Conservation (phyloP, 2,797 vertebrate species). For the Muscicapa comitata region DNA sequence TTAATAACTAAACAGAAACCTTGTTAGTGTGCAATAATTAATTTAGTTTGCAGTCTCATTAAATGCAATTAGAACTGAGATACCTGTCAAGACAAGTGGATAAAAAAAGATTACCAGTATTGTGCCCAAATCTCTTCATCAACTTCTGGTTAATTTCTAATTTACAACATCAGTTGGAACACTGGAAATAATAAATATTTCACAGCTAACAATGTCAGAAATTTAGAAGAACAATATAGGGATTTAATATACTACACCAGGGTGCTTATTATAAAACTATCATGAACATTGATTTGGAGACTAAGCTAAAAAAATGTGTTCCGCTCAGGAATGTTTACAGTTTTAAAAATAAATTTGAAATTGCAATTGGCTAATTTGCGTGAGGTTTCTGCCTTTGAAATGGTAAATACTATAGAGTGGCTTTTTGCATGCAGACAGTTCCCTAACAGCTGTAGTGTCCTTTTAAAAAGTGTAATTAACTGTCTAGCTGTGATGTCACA, state of each 20-base stretch:
- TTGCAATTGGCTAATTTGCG: not conserved
- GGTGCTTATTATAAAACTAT: not conserved
- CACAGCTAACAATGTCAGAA: not conserved
- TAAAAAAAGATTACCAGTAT: not conserved
- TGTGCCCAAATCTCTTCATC: not conserved
- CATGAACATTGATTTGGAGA: not conserved
- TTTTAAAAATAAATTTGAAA: not conserved
- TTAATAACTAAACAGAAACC: not conserved
- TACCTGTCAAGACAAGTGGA: not conserved
- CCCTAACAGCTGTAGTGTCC: not conserved
- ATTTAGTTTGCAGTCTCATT: slow-evolving; percentile 3
- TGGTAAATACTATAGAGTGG: not conserved
- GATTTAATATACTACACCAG: not conserved
- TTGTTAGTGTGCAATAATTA: not conserved
- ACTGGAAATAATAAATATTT: not conserved
- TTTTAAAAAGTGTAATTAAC: slow-evolving; percentile 14
- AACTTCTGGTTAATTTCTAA: not conserved
- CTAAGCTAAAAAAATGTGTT: not conserved
- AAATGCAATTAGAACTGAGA: not conserved
- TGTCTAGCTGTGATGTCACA: slow-evolving; percentile 24
- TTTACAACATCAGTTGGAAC: not conserved
- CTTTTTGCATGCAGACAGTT: not conserved
- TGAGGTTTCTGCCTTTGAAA: slow-evolving; percentile 6
- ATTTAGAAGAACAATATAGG: not conserved
- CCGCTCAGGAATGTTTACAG: not conserved